Evolutionary conservation across 2,113 vertebrate species (phyloP).

Genomic region (Sphyrna mokarran): DNA sequence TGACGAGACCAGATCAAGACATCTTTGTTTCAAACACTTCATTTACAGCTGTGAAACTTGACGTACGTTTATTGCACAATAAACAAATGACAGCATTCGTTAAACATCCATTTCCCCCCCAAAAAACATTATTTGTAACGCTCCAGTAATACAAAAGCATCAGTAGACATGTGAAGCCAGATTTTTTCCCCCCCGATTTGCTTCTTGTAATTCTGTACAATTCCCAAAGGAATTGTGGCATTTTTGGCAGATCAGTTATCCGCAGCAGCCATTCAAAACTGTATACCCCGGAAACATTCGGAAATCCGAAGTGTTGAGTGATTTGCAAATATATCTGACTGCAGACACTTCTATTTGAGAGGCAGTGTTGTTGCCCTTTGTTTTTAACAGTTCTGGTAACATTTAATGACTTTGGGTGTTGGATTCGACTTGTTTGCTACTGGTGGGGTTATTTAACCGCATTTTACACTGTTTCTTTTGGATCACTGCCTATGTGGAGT

Average conservation of each 20-base stretch:
- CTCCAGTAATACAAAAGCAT: background rate
- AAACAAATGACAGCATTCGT: background rate
- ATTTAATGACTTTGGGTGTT: background rate
- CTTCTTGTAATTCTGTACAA: background rate
- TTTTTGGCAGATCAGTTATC: constrained; percentile 1
- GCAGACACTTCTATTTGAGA: background rate
- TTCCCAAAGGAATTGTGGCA: constrained; percentile 7
- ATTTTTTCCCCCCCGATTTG: background rate
- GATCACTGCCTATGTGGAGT: background rate
- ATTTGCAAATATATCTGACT: background rate
- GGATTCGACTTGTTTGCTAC: background rate
- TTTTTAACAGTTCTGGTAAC: background rate
- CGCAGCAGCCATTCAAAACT: background rate
- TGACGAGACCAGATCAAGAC: background rate
- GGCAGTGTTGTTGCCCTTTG: background rate
- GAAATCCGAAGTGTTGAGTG: background rate
- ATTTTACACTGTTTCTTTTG: background rate
- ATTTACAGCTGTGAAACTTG: background rate
- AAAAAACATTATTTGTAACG: background rate
- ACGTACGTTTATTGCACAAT: background rate
- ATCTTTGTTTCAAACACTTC: background rate
- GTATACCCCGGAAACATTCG: constrained; percentile 15
- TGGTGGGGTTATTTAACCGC: background rate
- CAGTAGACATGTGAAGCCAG: background rate
- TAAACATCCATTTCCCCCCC: background rate